Evolutionary conservation across 2,888 invertebrate species (phyloP), one percentile per base, ranked within the genome.

Genomic region (Flexamia atlantica): DNA sequence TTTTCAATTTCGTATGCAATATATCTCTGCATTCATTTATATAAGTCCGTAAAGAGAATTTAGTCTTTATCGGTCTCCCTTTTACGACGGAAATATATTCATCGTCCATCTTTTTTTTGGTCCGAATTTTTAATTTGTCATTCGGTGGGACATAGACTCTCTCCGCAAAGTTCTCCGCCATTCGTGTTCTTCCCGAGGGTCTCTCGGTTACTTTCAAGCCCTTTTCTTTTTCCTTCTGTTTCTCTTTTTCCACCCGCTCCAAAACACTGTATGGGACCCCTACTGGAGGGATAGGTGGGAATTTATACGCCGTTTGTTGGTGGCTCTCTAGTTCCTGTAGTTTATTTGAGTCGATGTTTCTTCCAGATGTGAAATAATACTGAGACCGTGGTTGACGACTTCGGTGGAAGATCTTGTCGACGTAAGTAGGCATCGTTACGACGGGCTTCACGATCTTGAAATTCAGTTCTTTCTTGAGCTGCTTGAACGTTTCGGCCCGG

Each of bases 341-440:
- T 17, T 81, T 53, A n/a, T 72, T 23, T 4, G 50, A 40, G 5
- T 81, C 42, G n/a, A 83, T 36, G 57, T 83, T 83, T 57, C 85
- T 36, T 25, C 85, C 85, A 30, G 83, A 74, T 9, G 85, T 83
- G 42, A 85, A 85, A 25, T 85, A 85, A 70, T 83, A 83, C 10
- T 60, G 28, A 0, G 83, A 81, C 36, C 83, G 57, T 28, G 74
- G 81, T 30, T 83, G 83, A 23, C 50, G 76, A 46, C 79, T 76
- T 70, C 40, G 74, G 28, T 85, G 85, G 25, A 85, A 57, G 17
- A 83, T 36, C 40, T 81, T 68, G 46, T 85, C 85, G 0, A 83
- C 17, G n/a, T 53, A 9, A 2, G 50, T 30, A 1, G 82, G 82
- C 12, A 36, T 30, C 2, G 17, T 23, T 17, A 83, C 82, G 14